A percentile compares a stretch with the other conserved stretches of the same genome.
phyloP scores from a whole-genome alignment of 2,113 vertebrate species.

The Strigops habroptila region DNA sequence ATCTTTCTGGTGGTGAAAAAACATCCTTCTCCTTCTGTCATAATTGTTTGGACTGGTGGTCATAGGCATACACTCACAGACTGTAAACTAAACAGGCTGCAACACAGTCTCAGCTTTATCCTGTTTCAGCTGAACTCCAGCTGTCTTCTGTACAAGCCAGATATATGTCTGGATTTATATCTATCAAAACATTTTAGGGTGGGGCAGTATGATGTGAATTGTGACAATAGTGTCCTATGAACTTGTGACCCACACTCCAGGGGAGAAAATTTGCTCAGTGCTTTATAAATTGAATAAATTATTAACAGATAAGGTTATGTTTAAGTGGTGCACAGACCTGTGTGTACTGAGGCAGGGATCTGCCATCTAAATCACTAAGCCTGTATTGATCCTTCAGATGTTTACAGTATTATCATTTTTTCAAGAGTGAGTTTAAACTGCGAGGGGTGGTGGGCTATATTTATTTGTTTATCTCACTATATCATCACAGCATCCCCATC shows the following conservation, averaged over 20 bases:
- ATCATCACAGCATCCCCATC: background rate
- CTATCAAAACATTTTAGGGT: background rate
- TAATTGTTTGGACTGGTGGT: background rate
- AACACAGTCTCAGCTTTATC: background rate
- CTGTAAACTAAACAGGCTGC: background rate
- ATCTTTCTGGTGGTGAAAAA: background rate
- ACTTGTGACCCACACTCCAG: background rate
- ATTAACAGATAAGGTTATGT: background rate
- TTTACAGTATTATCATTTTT: background rate
- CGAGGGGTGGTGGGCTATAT: background rate
- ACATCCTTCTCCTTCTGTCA: background rate
- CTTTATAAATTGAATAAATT: background rate
- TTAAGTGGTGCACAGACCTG: background rate
- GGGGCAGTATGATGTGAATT: background rate
- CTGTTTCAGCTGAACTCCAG: background rate
- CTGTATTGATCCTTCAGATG: background rate
- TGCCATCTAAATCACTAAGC: background rate
- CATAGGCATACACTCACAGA: background rate
- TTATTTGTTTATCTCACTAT: background rate
- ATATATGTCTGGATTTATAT: background rate
- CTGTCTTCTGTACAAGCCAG: background rate
- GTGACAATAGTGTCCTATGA: background rate
- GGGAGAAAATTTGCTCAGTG: background rate
- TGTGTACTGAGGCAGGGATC: background rate
- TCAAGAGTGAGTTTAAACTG: background rate